Percentiles rank a stretch among this genome's conserved stretches.
Conservation (phyloP, 2,888 invertebrate genomes). For the Antheraea assamensis region DNA sequence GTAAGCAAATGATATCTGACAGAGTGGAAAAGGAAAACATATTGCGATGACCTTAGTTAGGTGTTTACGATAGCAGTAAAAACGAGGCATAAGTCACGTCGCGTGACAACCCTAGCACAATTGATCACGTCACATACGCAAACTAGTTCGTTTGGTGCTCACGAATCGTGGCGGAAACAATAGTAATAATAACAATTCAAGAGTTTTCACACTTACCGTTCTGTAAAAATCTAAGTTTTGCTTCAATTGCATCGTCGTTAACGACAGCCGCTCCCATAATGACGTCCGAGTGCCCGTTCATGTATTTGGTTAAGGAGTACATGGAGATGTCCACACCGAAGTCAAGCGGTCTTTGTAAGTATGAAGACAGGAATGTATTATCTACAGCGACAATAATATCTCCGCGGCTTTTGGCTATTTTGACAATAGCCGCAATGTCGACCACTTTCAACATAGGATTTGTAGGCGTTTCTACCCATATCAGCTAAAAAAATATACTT, state of each 20-base stretch:
- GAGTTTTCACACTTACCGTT: slow-evolving; percentile 82
- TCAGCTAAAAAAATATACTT: slow-evolving; percentile 79
- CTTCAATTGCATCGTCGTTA: slow-evolving; percentile 86
- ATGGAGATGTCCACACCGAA: slow-evolving; percentile 95
- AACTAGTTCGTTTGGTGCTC: background rate
- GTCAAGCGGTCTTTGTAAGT: slow-evolving; percentile 94
- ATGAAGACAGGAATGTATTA: slow-evolving; percentile 96
- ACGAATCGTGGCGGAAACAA: background rate
- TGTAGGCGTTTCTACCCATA: slow-evolving; percentile 98
- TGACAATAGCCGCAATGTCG: slow-evolving; percentile 89
- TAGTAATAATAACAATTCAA: background rate
- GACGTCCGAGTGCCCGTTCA: slow-evolving; percentile 99
- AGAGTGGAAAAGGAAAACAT: too few relatives aligned
- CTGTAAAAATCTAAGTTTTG: slow-evolving; percentile 91
- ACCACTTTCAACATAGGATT: slow-evolving; percentile 96
- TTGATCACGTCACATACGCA: background rate
- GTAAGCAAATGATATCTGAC: too few relatives aligned
- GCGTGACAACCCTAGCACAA: background rate
- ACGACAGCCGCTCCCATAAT: slow-evolving; percentile 96
- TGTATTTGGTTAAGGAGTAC: slow-evolving; percentile 98
- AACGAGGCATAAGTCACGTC: background rate
- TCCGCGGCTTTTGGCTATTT: slow-evolving; percentile 79
- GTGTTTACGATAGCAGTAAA: background rate
- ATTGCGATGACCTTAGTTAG: too few relatives aligned
- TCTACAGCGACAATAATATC: slow-evolving; percentile 90